Evolutionary conservation across 1,140 invertebrate genomes (phyloP).

Genomic region (Globodera rostochiensis): DNA sequence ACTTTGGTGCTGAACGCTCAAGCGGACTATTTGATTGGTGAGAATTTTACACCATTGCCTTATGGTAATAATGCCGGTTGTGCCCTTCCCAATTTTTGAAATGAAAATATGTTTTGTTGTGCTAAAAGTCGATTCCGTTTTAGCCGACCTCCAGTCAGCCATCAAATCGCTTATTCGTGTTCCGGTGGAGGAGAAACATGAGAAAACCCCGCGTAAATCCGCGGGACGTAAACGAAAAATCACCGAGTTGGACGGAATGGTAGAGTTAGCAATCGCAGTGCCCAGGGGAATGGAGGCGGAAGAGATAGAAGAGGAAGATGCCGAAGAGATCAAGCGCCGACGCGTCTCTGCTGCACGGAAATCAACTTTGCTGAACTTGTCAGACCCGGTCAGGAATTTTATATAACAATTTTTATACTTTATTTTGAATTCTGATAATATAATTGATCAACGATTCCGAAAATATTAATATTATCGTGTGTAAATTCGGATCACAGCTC

Average conservation of each 20-base stretch:
- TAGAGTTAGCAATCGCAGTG: not conserved
- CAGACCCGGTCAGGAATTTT: conserved; percentile 9
- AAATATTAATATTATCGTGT: too few relatives aligned
- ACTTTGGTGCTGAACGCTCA: conserved; percentile 25
- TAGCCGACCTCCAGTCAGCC: conserved; percentile 4
- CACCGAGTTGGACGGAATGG: not conserved
- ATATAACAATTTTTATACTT: not conserved
- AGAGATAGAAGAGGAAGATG: conserved; percentile 6
- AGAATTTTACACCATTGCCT: not conserved
- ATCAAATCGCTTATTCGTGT: not conserved
- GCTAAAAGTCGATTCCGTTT: not conserved
- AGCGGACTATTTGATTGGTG: conserved; percentile 14
- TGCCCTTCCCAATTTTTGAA: not conserved
- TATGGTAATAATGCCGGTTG: too few relatives aligned
- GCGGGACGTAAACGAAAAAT: conserved; percentile 2
- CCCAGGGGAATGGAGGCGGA: conserved; percentile 11
- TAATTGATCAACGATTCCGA: too few relatives aligned
- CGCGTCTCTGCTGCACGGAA: not conserved
- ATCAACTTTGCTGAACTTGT: conserved; percentile 6
- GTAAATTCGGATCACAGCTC: too few relatives aligned
- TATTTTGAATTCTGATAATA: not conserved
- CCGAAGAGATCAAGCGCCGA: conserved; percentile 12
- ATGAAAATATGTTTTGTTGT: not conserved
- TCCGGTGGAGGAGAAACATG: not conserved
- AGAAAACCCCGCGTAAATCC: not conserved